Evolutionary conservation across 2,113 vertebrate species (phyloP).

Genomic region (Nesoenas mayeri): DNA sequence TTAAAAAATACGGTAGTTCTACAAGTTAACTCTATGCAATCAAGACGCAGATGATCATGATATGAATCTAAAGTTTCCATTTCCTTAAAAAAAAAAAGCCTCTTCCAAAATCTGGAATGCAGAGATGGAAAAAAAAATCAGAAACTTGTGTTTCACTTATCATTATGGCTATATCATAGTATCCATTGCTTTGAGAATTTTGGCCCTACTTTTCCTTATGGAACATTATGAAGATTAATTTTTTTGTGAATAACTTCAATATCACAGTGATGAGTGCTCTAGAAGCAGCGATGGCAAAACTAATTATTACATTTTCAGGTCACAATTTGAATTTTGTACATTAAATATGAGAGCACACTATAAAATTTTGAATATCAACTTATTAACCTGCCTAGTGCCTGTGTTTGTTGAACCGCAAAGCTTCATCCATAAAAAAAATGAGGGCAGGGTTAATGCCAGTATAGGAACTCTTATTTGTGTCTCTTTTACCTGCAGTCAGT

Average conservation of each 20-base stretch:
- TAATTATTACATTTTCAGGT: neutral
- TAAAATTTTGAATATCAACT: neutral
- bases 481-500: neutral
- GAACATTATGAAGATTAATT: neutral
- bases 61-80: neutral
- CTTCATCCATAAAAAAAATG: neutral
- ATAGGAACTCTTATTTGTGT: neutral
- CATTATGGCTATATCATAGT: neutral
- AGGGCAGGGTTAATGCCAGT: neutral
- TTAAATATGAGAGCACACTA: neutral
- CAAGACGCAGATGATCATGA: neutral
- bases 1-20: neutral
- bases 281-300: neutral
- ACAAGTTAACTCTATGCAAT: neutral
- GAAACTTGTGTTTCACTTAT: neutral
- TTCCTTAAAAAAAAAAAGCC: neutral
- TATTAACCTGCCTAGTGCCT: neutral
- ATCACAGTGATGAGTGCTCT: neutral
- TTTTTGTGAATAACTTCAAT: neutral
- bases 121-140: neutral
- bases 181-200: neutral
- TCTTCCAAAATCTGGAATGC: fast-evolving
- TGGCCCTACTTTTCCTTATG: neutral
- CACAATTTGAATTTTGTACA: neutral
- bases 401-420: neutral